phyloP scores from a whole-genome alignment of 2,888 invertebrate species.

The Operophtera brumata region DNA sequence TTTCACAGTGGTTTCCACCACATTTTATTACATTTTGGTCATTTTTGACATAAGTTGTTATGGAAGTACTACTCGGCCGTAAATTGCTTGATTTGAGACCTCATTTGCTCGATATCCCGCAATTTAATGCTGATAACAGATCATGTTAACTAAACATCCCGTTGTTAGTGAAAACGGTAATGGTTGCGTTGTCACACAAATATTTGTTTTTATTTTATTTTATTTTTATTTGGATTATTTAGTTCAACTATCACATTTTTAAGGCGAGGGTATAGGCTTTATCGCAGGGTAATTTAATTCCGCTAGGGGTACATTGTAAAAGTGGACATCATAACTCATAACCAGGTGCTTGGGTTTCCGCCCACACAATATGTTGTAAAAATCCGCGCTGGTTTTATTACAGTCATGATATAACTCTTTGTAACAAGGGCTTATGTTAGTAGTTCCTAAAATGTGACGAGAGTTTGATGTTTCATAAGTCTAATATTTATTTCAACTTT shows the following conservation, averaged over 20 bases:
- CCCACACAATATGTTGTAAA: slow-evolving; percentile 62
- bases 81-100: too few relatives aligned
- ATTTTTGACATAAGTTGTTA: too few relatives aligned
- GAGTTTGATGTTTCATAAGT: background rate
- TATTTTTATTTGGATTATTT: background rate
- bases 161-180: too few relatives aligned
- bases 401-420: slow-evolving; percentile 43
- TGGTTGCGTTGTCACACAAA: background rate
- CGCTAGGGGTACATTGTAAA: slow-evolving; percentile 42
- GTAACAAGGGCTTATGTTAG: slow-evolving; percentile 35
- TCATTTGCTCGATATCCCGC: background rate
- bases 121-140: too few relatives aligned
- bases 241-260: background rate
- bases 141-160: too few relatives aligned
- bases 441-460: slow-evolving; percentile 24
- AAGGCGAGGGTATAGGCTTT: background rate
- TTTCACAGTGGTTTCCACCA: too few relatives aligned
- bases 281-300: slow-evolving; percentile 46
- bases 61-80: too few relatives aligned
- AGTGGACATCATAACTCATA: slow-evolving; percentile 52
- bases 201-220: too few relatives aligned
- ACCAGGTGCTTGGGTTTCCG: slow-evolving; percentile 59
- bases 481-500: too few relatives aligned
- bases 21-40: too few relatives aligned
- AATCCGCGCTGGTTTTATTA: slow-evolving; percentile 52